Conservation (phyloP, 2,797 vertebrate genomes). For the Acanthurus lineatus region DNA sequence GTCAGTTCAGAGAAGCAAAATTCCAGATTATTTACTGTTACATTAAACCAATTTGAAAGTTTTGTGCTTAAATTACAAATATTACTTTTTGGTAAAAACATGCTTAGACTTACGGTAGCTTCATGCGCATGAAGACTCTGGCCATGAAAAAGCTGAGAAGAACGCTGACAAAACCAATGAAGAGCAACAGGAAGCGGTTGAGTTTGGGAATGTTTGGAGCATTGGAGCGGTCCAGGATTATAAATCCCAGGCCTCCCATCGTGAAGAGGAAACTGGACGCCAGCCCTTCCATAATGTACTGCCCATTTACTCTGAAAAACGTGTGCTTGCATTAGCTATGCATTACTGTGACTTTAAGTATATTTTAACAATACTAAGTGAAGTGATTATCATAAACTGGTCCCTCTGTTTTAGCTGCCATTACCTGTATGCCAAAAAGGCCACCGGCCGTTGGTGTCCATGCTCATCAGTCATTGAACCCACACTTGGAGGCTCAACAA, state of each 20-base stretch:
- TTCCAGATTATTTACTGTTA: background rate
- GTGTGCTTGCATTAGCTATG: background rate
- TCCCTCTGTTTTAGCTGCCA: too few relatives aligned
- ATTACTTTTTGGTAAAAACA: rapidly evolving
- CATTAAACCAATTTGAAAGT: background rate
- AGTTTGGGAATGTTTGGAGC: slow-evolving; percentile 98
- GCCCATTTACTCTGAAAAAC: slow-evolving; percentile 93
- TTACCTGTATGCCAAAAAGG: slow-evolving; percentile 97
- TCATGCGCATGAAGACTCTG: slow-evolving; percentile 99
- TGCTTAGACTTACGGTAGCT: slow-evolving; percentile 94
- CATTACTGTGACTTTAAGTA: background rate
- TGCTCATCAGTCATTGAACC: slow-evolving; percentile 99
- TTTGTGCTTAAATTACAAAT: background rate
- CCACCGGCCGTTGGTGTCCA: slow-evolving; percentile 97
- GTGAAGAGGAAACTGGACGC: slow-evolving; percentile 99
- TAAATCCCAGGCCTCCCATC: slow-evolving; percentile 99
- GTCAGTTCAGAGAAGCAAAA: background rate
- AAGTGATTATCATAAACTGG: background rate
- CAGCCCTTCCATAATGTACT: slow-evolving; percentile 99
- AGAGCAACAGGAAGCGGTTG: slow-evolving; percentile 97
- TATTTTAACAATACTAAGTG: background rate
- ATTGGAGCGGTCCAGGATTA: slow-evolving; percentile 98
- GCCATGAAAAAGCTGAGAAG: slow-evolving; percentile 99
- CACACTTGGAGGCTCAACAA: slow-evolving; percentile 98
- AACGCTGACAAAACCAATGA: slow-evolving; percentile 98